Evolutionary conservation across 2,888 invertebrate genomes (phyloP).

Genomic region (Nomada ferruginata): DNA sequence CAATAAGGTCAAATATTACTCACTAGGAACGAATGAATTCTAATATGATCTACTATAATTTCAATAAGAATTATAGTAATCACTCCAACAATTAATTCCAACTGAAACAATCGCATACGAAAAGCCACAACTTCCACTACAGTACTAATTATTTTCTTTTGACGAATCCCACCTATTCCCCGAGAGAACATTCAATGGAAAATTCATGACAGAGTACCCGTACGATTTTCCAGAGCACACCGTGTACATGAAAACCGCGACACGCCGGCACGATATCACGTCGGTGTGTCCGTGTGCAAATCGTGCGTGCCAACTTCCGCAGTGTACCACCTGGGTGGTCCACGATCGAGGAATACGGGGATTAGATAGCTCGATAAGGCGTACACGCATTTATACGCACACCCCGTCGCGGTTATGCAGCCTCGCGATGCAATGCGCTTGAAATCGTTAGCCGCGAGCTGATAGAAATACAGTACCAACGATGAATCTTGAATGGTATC

Average conservation of each 20-base stretch:
- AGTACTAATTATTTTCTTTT: no score
- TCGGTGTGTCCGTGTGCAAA: conserved; percentile 61
- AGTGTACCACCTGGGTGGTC: conserved; percentile 77
- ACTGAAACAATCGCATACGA: no score
- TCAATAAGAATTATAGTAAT: no score
- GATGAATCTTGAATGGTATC: conserved; percentile 54
- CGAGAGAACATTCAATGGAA: background rate
- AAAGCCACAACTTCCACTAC: no score
- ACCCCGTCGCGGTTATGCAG: conserved; percentile 32
- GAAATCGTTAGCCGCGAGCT: conserved; percentile 53
- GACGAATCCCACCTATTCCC: no score
- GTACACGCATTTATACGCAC: conserved; percentile 60
- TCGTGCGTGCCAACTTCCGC: conserved; percentile 77
- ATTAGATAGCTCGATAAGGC: conserved; percentile 69
- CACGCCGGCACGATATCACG: conserved; percentile 26
- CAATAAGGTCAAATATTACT: no score
- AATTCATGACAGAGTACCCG: background rate
- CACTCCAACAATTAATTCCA: no score
- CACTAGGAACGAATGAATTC: no score
- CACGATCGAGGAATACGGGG: conserved; percentile 68
- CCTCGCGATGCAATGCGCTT: conserved; percentile 1
- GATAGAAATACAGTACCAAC: conserved; percentile 58
- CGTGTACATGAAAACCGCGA: conserved; percentile 47
- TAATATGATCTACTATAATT: no score
- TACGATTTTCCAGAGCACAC: conserved; percentile 30